Evolutionary conservation across 2,113 vertebrate genomes (phyloP).

Genomic region (Dasypus novemcinctus): DNA sequence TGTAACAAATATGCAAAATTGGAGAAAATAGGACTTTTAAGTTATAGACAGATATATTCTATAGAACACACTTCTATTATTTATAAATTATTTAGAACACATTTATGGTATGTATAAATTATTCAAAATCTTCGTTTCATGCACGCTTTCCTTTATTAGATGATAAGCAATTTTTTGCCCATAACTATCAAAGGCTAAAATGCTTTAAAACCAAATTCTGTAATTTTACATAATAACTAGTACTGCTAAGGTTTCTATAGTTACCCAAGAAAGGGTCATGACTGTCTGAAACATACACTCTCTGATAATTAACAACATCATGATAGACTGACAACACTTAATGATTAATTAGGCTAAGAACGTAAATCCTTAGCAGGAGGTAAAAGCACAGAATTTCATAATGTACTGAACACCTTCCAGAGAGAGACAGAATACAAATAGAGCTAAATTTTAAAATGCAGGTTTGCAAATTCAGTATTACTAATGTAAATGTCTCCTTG

Average conservation of each 20-base stretch:
- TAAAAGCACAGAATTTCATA: conserved; percentile 75
- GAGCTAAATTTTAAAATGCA: conserved; percentile 72
- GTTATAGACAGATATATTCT: conserved; percentile 46
- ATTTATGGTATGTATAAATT: conserved; percentile 64
- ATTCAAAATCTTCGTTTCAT: conserved; percentile 61
- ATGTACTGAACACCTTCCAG: conserved; percentile 59
- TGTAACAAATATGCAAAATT: neutral
- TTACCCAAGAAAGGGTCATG: conserved; percentile 83
- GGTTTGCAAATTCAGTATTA: conserved; percentile 67
- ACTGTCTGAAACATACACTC: conserved; percentile 77
- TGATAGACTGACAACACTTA: conserved; percentile 82
- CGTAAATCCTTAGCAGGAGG: conserved; percentile 79
- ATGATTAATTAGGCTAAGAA: conserved; percentile 84
- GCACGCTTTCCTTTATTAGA: conserved; percentile 69
- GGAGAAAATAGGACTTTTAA: neutral
- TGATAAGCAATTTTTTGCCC: conserved; percentile 76
- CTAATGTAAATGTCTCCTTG: conserved; percentile 61
- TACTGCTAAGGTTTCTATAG: conserved; percentile 84
- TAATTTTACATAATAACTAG: conserved; percentile 82
- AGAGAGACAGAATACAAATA: conserved; percentile 71
- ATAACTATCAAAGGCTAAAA: conserved; percentile 69
- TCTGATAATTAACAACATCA: conserved; percentile 83
- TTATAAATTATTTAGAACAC: conserved; percentile 57
- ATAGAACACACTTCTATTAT: conserved; percentile 60
- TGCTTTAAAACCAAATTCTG: conserved; percentile 77